A percentile compares a stretch with the other conserved stretches of the same genome.
Evolutionary conservation across 1,140 invertebrate genomes (phyloP).

Genomic region (Micrasema longulum): DNA sequence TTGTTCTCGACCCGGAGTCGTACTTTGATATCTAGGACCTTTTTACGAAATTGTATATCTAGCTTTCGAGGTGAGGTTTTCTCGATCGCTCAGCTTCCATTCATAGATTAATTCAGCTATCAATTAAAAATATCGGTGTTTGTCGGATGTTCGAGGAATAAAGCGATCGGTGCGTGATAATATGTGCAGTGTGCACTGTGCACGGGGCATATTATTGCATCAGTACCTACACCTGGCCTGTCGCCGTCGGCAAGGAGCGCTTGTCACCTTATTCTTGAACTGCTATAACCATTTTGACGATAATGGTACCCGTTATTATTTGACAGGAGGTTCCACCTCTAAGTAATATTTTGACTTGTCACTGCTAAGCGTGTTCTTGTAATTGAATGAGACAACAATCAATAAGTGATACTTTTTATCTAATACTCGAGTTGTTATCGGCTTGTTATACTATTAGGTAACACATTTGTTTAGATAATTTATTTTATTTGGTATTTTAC

Average conservation of each 20-base stretch:
- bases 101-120: not conserved
- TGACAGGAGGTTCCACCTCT: constrained; percentile 6
- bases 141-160: not conserved
- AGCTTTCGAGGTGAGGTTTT: too few species aligned
- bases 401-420: too few species aligned
- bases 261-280: too few species aligned
- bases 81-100: not conserved
- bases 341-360: not conserved
- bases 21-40: constrained; percentile 5
- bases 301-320: constrained; percentile 8
- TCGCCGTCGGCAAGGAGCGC: constrained; percentile 4
- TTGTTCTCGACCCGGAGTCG: constrained; percentile 19
- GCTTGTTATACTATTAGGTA: too few species aligned
- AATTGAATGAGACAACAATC: too few species aligned
- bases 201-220: too few species aligned
- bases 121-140: not conserved
- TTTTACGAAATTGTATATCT: not conserved
- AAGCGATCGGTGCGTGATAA: not conserved
- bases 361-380: not conserved
- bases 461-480: too few species aligned
- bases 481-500: too few species aligned
- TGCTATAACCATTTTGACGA: constrained; percentile 3
- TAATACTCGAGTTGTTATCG: too few species aligned
- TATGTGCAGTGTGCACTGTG: too few species aligned
- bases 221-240: constrained; percentile 2